Conservation (phyloP, 2,888 invertebrate species). For the Pyrrhosoma nymphula region DNA sequence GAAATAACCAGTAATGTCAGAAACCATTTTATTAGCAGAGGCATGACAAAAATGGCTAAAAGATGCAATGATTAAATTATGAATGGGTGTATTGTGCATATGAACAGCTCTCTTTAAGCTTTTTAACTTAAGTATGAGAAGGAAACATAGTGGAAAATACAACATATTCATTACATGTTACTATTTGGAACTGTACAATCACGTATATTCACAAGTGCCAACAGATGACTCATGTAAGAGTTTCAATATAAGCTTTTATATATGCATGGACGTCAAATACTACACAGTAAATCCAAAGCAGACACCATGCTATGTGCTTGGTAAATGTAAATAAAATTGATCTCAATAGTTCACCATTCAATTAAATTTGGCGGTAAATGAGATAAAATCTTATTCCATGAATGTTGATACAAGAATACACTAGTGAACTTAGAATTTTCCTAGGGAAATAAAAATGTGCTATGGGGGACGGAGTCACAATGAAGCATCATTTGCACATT, state of each 20-base stretch:
- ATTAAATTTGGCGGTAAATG: neutral
- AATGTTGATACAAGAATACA: neutral
- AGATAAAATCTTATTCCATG: neutral
- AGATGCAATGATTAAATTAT: neutral
- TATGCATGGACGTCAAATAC: neutral
- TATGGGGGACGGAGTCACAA: neutral
- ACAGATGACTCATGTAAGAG: neutral
- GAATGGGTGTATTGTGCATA: neutral
- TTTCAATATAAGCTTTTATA: neutral
- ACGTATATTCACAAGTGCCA: neutral
- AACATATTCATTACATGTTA: neutral
- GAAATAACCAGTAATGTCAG: constrained; percentile 57
- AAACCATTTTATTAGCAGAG: constrained; percentile 51
- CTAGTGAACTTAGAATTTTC: neutral
- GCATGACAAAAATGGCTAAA: neutral
- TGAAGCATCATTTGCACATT: neutral
- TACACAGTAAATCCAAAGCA: neutral
- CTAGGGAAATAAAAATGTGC: neutral
- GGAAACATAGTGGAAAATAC: neutral
- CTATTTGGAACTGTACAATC: neutral
- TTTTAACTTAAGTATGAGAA: neutral
- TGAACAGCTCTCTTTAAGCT: neutral
- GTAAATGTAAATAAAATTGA: neutral
- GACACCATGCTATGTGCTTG: neutral
- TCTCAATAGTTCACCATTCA: neutral